Conservation (phyloP, 1,140 invertebrate genomes). For the Batillaria attramentaria region DNA sequence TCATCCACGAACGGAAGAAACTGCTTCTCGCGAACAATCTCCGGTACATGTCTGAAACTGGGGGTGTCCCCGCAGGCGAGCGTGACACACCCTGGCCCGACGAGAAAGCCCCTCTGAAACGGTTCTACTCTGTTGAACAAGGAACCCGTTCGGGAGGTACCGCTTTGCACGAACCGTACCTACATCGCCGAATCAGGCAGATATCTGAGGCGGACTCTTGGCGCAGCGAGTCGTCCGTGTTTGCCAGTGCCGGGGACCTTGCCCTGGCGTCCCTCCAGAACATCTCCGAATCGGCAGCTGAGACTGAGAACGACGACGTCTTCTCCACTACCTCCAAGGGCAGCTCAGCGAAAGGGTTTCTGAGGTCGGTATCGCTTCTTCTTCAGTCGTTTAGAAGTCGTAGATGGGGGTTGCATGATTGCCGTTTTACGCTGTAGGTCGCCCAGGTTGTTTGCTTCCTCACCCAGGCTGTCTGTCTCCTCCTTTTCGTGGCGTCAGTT, state of each 20-base stretch:
- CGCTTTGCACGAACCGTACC: neutral
- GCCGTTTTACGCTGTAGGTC: too few species aligned
- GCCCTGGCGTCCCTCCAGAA: constrained; percentile 39
- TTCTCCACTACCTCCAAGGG: neutral
- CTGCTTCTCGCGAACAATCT: constrained; percentile 30
- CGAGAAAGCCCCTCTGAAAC: constrained; percentile 17
- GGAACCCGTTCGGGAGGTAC: neutral
- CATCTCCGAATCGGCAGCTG: constrained; percentile 10
- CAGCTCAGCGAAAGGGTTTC: neutral
- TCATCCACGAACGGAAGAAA: constrained; percentile 24
- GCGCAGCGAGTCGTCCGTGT: constrained; percentile 24
- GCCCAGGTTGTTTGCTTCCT: neutral
- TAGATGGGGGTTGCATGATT: too few species aligned
- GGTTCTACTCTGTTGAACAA: constrained; percentile 18
- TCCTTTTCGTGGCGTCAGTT: too few species aligned
- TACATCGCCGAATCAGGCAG: constrained; percentile 21
- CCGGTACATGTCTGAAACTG: constrained; percentile 26
- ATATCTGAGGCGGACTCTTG: constrained; percentile 25
- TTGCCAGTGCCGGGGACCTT: constrained; percentile 39
- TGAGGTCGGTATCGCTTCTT: neutral
- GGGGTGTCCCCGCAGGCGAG: neutral
- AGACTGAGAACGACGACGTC: constrained; percentile 10
- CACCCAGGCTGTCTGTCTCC: neutral
- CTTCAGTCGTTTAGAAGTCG: too few species aligned
- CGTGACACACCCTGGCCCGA: constrained; percentile 1